Percentiles rank a stretch among this genome's conserved stretches.
These are phyloP conservation scores for Heterocephalus glaber DNA, from an alignment of 2,113 vertebrate genomes.

Conservation along the genomic window DNA sequence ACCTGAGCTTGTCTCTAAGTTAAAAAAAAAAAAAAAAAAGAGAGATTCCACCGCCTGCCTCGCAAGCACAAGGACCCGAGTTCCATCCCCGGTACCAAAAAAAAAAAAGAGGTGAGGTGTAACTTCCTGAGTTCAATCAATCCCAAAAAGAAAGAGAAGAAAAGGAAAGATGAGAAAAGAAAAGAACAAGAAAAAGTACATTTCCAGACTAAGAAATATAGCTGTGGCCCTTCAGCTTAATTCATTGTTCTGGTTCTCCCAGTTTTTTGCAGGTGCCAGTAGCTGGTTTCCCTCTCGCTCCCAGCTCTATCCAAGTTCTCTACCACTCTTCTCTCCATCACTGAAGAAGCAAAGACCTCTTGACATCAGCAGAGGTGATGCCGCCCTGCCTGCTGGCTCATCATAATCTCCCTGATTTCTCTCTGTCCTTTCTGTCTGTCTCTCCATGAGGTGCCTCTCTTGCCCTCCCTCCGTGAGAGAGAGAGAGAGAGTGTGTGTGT, in stretches of 20 bases:
- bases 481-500: no score
- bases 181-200: neutral
- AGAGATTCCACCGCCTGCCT: no score
- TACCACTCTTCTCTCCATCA: neutral
- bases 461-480: no score
- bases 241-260: neutral
- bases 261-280: neutral
- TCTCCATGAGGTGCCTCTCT: neutral
- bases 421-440: neutral
- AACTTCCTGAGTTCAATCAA: neutral
- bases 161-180: neutral
- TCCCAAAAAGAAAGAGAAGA: neutral
- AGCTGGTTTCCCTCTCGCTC: neutral
- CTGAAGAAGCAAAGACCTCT: neutral
- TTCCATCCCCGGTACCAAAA: no score
- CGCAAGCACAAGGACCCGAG: no score
- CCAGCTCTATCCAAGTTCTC: neutral
- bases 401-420: neutral
- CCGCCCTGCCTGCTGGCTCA: neutral
- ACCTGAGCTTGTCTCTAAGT: neutral
- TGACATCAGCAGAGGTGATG: neutral
- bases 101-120: neutral
- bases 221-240: neutral
- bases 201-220: neutral
- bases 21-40: no score